Percentiles rank a stretch among this genome's conserved stretches.
phyloP scores from a whole-genome alignment of 2,113 vertebrate genomes.

The Piprites chloris region DNA sequence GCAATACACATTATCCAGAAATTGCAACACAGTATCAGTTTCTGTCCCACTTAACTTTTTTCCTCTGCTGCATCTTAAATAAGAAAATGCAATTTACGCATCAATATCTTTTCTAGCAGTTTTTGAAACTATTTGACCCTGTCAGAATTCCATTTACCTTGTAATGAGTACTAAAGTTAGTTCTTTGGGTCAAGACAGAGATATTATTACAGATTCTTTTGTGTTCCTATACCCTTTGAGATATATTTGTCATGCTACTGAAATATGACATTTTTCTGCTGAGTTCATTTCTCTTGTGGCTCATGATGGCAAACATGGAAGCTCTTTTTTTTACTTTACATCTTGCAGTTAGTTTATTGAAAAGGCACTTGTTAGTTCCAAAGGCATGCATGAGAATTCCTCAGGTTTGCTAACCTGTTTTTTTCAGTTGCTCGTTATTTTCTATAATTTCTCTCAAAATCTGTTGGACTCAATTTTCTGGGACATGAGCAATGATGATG shows the following conservation, averaged over 20 bases:
- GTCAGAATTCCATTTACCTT: not conserved
- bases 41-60: not conserved
- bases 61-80: not conserved
- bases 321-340: not conserved
- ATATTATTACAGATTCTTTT: not conserved
- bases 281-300: not conserved
- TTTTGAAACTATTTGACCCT: not conserved
- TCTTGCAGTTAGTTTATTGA: not conserved
- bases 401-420: not conserved
- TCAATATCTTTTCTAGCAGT: not conserved
- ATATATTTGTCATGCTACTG: not conserved
- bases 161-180: not conserved
- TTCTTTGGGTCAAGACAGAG: not conserved
- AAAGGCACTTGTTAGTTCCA: not conserved
- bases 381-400: not conserved
- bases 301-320: not conserved
- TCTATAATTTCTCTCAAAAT: not conserved
- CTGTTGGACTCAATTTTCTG: not conserved
- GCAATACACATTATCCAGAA: not conserved
- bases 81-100: not conserved
- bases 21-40: not conserved
- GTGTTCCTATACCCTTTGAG: not conserved
- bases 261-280: not conserved
- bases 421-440: not conserved
- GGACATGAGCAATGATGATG: not conserved